phyloP scores from a whole-genome alignment of 2,888 invertebrate species.

The Ormyrus labotus region DNA sequence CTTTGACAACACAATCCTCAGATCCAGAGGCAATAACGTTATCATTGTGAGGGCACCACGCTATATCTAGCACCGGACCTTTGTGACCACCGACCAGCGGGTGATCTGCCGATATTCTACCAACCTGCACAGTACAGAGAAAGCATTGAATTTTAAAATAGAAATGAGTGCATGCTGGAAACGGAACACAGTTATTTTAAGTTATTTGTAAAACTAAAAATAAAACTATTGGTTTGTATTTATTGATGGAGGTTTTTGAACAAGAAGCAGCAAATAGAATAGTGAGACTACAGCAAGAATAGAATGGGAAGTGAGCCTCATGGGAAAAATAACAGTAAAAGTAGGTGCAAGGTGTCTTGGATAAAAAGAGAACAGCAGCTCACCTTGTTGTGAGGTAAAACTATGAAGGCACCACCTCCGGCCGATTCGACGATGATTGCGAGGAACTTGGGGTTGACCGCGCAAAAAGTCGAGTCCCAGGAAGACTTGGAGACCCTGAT shows the following conservation, averaged over 20 bases:
- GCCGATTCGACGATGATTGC: constrained; percentile 98
- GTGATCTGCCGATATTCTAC: constrained; percentile 94
- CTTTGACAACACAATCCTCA: constrained; percentile 97
- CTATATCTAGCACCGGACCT: constrained; percentile 96
- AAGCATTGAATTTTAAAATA: constrained; percentile 44
- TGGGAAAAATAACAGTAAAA: constrained; percentile 43
- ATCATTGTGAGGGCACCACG: constrained; percentile 99
- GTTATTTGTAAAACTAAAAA: neutral
- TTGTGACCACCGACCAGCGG: constrained; percentile 97
- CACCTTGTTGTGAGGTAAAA: constrained; percentile 94
- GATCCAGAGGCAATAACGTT: constrained; percentile 98
- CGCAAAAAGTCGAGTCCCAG: constrained; percentile 99
- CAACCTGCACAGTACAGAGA: constrained; percentile 81
- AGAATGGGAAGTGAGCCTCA: neutral
- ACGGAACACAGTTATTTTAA: constrained; percentile 51
- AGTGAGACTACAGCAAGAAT: constrained; percentile 11
- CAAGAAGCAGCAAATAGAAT: neutral
- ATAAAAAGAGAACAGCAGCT: constrained; percentile 55
- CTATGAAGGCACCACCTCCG: constrained; percentile 96
- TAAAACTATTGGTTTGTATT: no score
- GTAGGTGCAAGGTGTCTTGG: constrained; percentile 1
- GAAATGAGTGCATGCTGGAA: constrained; percentile 44
- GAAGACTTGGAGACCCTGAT: constrained; percentile 97
- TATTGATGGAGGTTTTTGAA: no score
- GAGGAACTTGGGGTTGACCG: constrained; percentile 98